Evolutionary conservation across 2,888 invertebrate species (phyloP).

Genomic region (Sphaerophoria taeniata): DNA sequence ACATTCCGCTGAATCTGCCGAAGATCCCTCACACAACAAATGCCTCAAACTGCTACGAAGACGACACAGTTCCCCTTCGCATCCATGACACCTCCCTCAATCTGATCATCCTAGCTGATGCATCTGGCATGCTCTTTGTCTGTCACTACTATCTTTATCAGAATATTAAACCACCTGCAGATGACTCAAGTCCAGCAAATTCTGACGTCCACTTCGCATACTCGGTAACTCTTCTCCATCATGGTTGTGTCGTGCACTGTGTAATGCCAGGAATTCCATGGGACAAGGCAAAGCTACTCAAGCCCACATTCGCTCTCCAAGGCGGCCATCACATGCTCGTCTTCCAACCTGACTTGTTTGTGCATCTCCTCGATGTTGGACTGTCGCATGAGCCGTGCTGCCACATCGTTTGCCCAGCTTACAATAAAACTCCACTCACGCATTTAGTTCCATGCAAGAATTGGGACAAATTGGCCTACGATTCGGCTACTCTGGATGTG

Average conservation of each 20-base stretch:
- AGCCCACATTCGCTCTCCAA: conserved; percentile 90
- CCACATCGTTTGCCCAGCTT: conserved; percentile 88
- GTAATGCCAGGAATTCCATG: conserved; percentile 92
- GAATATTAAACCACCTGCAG: too few relatives aligned
- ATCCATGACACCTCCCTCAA: conserved; percentile 93
- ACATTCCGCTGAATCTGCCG: conserved; percentile 92
- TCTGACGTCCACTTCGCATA: conserved; percentile 91
- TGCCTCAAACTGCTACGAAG: conserved; percentile 88
- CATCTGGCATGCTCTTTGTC: conserved; percentile 88
- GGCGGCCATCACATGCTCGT: conserved; percentile 91
- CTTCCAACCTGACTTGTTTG: conserved; percentile 92
- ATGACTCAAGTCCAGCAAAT: conserved; percentile 70
- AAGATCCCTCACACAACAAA: conserved; percentile 85
- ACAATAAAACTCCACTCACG: conserved; percentile 83
- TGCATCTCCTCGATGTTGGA: conserved; percentile 93
- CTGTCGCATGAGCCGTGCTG: conserved; percentile 92
- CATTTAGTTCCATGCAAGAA: conserved; percentile 86
- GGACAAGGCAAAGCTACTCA: conserved; percentile 89
- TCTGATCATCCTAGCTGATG: conserved; percentile 90
- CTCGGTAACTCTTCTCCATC: conserved; percentile 91
- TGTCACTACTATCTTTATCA: conserved; percentile 94
- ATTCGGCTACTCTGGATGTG: conserved; percentile 89
- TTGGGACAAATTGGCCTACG: conserved; percentile 83
- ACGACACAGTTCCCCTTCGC: conserved; percentile 90
- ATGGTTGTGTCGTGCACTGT: conserved; percentile 92